A percentile compares a stretch with the other conserved stretches of the same genome.
phyloP scores from a whole-genome alignment of 2,888 invertebrate genomes.

The Melanotus villosus region DNA sequence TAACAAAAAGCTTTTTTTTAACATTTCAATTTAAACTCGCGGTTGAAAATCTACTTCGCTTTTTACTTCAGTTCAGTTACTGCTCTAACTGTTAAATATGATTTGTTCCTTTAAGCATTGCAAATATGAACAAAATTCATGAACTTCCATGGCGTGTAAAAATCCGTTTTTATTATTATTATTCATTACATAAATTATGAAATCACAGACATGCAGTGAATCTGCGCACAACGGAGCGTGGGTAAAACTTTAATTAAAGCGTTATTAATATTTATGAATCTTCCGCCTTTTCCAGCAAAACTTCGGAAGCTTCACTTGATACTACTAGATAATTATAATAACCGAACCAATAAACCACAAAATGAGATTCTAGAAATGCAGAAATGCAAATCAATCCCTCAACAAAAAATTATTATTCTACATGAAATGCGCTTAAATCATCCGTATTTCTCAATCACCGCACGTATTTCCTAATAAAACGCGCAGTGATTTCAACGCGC shows the following conservation, averaged over 20 bases:
- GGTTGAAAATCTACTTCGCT: too few species aligned
- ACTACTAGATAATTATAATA: not conserved
- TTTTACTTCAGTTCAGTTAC: not conserved
- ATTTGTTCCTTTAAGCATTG: not conserved
- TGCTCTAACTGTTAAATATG: not conserved
- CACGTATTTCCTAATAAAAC: too few species aligned
- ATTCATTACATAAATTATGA: conserved; percentile 15
- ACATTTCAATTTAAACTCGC: too few species aligned
- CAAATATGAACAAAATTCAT: not conserved
- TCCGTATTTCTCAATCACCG: too few species aligned
- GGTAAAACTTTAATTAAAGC: conserved; percentile 19
- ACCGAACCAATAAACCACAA: not conserved
- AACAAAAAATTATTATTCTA: too few species aligned
- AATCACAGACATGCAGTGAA: conserved; percentile 20
- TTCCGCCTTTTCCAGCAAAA: conserved; percentile 6
- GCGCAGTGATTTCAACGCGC: not conserved
- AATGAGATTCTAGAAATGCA: too few species aligned
- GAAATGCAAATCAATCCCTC: too few species aligned
- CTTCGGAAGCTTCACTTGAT: not conserved
- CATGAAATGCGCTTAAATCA: too few species aligned
- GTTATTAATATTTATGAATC: conserved; percentile 27
- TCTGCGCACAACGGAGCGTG: conserved; percentile 19
- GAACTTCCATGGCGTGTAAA: not conserved
- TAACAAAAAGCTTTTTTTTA: not conserved
- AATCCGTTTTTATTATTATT: not conserved